Evolutionary conservation across 2,113 vertebrate species (phyloP), one percentile per base, ranked within the genome.

Genomic region (Xiphophorus couchianus): DNA sequence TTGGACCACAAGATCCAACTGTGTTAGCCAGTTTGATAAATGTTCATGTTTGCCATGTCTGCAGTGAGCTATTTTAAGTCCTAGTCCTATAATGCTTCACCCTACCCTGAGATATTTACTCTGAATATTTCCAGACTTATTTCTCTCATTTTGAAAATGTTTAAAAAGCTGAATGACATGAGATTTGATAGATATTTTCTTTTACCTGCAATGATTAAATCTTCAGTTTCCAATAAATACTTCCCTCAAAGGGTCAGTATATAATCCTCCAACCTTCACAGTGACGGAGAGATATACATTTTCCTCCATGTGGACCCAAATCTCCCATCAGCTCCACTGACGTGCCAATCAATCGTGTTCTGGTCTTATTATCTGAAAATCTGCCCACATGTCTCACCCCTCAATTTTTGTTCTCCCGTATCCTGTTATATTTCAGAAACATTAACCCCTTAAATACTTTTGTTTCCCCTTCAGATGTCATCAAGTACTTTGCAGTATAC

Each of bases 261-360:
- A 90, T 90, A 74, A 92, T 92, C 90, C 80, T 70, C 73, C 61
- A 80, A 62, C 77, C 87, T 84, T 76, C 76, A 77, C 2, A 13
- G 48, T 67, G 77, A 83, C 78, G 33, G 63, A 69, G 17, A 51
- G 73, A 81, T 79, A 82, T 87, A 73, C 77, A 86, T 84, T 44
- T 37, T 74, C 83, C 71, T 39, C 69, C 44, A 8, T 37, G 75
- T 37, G 64, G 27, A 60, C 17, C 75, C 90, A 63, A 63, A 76
- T 86, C 75, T 81, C 76, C 84, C 61, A 88, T 86, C 71, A 44
- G 15, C 30, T 73, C 48, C 33, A 19, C 58, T 74, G 78, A 33
- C 48, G 30, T 44, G 54, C 58, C 44, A 22, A 48, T 76, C 15
- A 9, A 51, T 77, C 33, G 37, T 11, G 61, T 81, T 85, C 74